Base-by-base conservation (phyloP, 2,113 vertebrate genomes). In the Prinia subflava region DNA sequence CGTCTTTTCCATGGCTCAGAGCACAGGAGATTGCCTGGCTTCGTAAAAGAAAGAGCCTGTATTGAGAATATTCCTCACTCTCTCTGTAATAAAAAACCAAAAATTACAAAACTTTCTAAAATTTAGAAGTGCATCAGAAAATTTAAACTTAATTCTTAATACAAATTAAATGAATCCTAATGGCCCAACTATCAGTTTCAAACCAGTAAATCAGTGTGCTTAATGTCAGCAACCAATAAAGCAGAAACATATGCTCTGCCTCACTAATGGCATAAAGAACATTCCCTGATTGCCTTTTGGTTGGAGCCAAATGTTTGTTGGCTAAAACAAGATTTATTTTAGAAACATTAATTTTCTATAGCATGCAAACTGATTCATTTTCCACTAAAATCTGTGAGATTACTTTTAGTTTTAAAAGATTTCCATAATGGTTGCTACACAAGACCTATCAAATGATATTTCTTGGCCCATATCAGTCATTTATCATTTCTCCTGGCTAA, bases 261-360 rank as follows among this genome's bases (percentile, higher is more conserved):
- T 94, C 87, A 91, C 83, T 96, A 96, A 95, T 83, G 81, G 80
- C 91, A 93, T 69, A 87, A 77, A 94, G 94, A 94, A 92, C 78
- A 77, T 92, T 87, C 53, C 91, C 83, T 87, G 86, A 97, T 87
- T 91, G 87, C 82, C 70, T 88, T 89, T 92, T 53, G 39, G 86
- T 78, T 69, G 77, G 87, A 89, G 95, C 90, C 94, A 96, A 96
- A 95, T 86, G 83, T 96, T 95, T 95, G 59, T 82, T 94, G 80
- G 85, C 92, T 93, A 92, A 92, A 97, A 77, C 37, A 92, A 93
- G 96, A 97, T 95, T 97, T 93, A 95, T 94, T 93, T 95, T 86
- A 95, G 83, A 95, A 94, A 89, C 70, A 92, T 95, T 92, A 89
- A 88, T 96, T 95, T 96, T 86, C 87, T 82, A 89, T 63, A 92